phyloP scores from a whole-genome alignment of 2,888 invertebrate genomes.

The Sarcophaga variegata region DNA sequence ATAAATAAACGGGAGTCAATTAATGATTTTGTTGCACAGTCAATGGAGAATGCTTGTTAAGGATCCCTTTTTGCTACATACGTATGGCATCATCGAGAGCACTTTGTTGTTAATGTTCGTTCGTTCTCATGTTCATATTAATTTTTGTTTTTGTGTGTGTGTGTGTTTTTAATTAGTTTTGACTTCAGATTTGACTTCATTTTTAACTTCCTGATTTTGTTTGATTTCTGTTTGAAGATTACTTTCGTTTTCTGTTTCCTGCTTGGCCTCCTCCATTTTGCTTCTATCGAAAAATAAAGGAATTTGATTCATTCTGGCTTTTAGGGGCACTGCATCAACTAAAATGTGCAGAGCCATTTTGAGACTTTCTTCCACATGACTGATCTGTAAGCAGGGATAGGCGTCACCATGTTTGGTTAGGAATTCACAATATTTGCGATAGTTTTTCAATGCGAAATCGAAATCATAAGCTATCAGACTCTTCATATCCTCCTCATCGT shows the following conservation, averaged over 20 bases:
- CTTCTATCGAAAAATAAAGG: slow-evolving; percentile 37
- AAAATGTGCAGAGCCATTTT: slow-evolving; percentile 81
- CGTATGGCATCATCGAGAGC: slow-evolving; percentile 52
- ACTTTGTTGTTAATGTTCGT: slow-evolving; percentile 12
- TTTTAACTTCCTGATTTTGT: slow-evolving; percentile 38
- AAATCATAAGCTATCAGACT: slow-evolving; percentile 77
- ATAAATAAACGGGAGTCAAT: slow-evolving; percentile 38
- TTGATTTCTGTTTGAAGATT: slow-evolving; percentile 53
- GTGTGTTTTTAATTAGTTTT: slow-evolving; percentile 53
- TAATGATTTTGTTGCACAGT: slow-evolving; percentile 26
- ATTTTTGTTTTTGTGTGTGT: slow-evolving; percentile 11
- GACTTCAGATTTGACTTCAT: slow-evolving; percentile 58
- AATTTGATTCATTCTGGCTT: slow-evolving; percentile 78
- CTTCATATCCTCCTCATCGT: slow-evolving; percentile 75
- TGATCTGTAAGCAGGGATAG: slow-evolving; percentile 80
- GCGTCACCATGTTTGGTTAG: slow-evolving; percentile 76
- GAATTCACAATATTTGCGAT: slow-evolving; percentile 78
- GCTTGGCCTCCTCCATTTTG: slow-evolving; percentile 42
- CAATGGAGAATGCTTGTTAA: slow-evolving; percentile 15
- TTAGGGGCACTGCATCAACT: slow-evolving; percentile 80
- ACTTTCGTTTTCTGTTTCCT: slow-evolving; percentile 45
- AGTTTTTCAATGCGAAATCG: slow-evolving; percentile 79
- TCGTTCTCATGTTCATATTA: too few species aligned
- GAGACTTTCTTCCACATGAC: slow-evolving; percentile 80
- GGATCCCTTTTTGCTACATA: slow-evolving; percentile 13